Percentiles rank a stretch among this genome's conserved stretches.
phyloP scores from a whole-genome alignment of 2,888 invertebrate species.

The Acronicta psi region DNA sequence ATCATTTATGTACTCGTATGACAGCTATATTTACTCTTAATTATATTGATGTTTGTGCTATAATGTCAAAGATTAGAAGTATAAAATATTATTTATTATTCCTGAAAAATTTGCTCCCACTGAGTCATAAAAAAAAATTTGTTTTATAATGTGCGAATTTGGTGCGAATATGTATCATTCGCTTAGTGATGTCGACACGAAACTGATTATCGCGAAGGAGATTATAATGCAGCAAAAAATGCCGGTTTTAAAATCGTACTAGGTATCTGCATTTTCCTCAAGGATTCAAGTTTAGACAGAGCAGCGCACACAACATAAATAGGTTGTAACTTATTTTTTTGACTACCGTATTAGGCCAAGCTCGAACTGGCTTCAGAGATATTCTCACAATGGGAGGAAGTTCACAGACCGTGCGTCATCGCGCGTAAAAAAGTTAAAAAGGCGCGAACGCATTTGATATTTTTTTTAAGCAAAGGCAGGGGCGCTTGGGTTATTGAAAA shows the following conservation, averaged over 20 bases:
- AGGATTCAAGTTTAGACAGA: conserved; percentile 28
- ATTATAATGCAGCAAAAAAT: too few species aligned
- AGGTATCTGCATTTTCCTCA: conserved; percentile 23
- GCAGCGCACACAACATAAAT: conserved; percentile 38
- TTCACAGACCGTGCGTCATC: conserved; percentile 86
- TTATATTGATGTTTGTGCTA: too few species aligned
- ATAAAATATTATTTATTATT: too few species aligned
- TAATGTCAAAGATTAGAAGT: too few species aligned
- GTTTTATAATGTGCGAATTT: too few species aligned
- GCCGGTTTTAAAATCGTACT: not conserved
- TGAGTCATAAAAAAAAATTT: too few species aligned
- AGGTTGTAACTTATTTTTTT: conserved; percentile 52
- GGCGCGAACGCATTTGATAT: conserved; percentile 65
- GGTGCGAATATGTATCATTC: too few species aligned
- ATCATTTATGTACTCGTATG: too few species aligned
- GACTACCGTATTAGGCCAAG: conserved; percentile 55
- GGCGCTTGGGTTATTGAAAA: conserved; percentile 56
- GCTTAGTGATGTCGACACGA: conserved; percentile 13
- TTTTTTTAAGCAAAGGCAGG: conserved; percentile 62
- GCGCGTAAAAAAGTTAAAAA: conserved; percentile 66
- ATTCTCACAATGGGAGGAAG: conserved; percentile 87
- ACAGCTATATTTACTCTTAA: too few species aligned
- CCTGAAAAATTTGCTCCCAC: too few species aligned
- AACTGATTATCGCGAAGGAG: too few species aligned
- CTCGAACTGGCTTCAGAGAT: conserved; percentile 55